Base-by-base conservation (phyloP, 2,113 vertebrate genomes). In the Phyllostomus hastatus region DNA sequence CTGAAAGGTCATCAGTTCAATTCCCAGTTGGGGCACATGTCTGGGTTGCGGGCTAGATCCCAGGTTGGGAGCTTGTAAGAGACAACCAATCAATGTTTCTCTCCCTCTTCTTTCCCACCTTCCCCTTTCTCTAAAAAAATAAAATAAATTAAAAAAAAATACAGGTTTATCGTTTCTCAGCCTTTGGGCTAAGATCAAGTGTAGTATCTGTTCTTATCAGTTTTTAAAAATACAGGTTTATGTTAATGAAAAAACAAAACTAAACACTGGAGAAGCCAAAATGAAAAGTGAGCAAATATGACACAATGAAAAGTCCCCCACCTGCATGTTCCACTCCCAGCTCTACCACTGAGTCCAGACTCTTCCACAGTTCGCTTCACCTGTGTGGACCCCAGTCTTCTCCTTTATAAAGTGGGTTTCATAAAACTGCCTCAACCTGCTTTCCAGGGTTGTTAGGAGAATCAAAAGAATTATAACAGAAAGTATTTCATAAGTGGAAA, bases 241-340 rank as follows among this genome's bases (percentile, higher is more conserved):
- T 52, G 48, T 78, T n/a, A 50, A 78, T 48, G 16, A 33, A 19
- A 52, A 76, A 24, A 50, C 7, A 54, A 70, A 59, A 59, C 20
- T 26, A 54, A 46, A 41, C 33, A 64, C 28, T 1, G 10, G 15
- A 95, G 69, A 54, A 12, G 6, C n/a, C 28, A 33, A 82, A 64
- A 64, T 14, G 28, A 52, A 79, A 38, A 19, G 4, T 46, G 67
- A 38, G 43, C 19, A 17, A 67, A 64, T 11, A 26, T 17, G 41
- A 52, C 33, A 73, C 33, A 61, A 75, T 15, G 57, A 1, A 1
- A 57, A 33, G 28, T 79, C 52, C 17, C 17, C 7, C 48, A 20
- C 28, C 2, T 1, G 2, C 0, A 0, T 4, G 26, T n/a, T 38
- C 50, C 70, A 20, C 48, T 41, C 54, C 15, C 88, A 35, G 48